Conservation (phyloP, 1,140 invertebrate genomes). For the Armadillidium nasatum region DNA sequence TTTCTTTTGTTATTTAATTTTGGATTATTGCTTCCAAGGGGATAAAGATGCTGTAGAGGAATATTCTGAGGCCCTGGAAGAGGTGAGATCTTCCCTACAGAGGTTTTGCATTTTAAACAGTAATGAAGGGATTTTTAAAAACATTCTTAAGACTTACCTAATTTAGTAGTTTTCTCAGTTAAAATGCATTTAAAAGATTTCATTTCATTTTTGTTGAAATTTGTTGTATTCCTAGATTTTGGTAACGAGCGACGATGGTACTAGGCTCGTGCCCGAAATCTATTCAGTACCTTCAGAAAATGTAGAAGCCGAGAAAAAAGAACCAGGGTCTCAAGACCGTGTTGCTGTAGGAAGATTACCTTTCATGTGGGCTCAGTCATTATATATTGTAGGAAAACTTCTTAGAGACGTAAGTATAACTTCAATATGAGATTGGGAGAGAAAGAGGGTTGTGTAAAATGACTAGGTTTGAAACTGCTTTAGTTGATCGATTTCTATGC, state of each 20-base stretch:
- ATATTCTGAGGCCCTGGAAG: constrained; percentile 67
- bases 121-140: too few relatives aligned
- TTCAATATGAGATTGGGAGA: too few relatives aligned
- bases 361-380: constrained; percentile 96
- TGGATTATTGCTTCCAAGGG: constrained; percentile 89
- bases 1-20: constrained; percentile 92
- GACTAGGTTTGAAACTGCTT: too few relatives aligned
- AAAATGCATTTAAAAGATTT: neutral
- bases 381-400: constrained; percentile 91
- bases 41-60: constrained; percentile 68
- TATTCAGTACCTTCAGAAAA: constrained; percentile 83
- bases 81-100: constrained; percentile 50
- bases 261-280: constrained; percentile 87
- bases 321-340: constrained; percentile 82
- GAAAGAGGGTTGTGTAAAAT: too few relatives aligned
- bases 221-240: too few relatives aligned
- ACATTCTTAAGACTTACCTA: too few relatives aligned
- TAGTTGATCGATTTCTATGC: too few relatives aligned
- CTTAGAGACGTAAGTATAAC: constrained; percentile 71
- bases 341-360: constrained; percentile 83
- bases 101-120: too few relatives aligned
- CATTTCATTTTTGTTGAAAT: neutral
- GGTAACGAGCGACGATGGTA: constrained; percentile 79
- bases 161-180: too few relatives aligned
- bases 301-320: constrained; percentile 75